phyloP scores from a whole-genome alignment of 2,113 vertebrate species.

The Leucopternis melanops region DNA sequence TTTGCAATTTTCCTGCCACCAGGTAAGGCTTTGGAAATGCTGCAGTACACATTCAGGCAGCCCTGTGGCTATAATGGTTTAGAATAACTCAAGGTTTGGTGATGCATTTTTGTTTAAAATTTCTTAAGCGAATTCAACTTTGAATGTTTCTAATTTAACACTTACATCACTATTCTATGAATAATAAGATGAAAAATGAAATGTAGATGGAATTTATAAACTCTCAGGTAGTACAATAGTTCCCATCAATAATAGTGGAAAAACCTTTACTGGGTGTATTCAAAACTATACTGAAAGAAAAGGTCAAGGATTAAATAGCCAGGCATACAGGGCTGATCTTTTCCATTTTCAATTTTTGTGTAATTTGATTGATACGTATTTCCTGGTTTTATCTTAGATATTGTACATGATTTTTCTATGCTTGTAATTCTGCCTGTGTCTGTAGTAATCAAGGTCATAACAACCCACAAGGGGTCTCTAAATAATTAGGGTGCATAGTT shows the following conservation, averaged over 20 bases:
- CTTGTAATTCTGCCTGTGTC: neutral
- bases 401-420: neutral
- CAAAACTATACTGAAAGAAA: neutral
- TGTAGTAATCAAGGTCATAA: neutral
- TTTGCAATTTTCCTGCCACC: neutral
- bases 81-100: neutral
- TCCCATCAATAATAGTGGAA: neutral
- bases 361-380: neutral
- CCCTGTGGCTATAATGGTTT: neutral
- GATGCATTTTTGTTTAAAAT: neutral
- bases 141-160: neutral
- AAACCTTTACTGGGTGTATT: neutral
- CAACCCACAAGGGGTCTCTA: neutral
- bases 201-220: neutral
- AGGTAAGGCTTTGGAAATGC: neutral
- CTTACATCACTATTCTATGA: neutral
- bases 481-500: constrained; percentile 10
- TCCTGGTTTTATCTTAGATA: neutral
- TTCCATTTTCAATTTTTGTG: neutral
- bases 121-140: neutral
- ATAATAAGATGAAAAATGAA: neutral
- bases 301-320: neutral
- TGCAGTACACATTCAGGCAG: neutral
- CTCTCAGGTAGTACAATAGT: neutral
- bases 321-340: neutral